phyloP scores from a whole-genome alignment of 2,888 invertebrate species.

The Prosopocoilus inquinatus region DNA sequence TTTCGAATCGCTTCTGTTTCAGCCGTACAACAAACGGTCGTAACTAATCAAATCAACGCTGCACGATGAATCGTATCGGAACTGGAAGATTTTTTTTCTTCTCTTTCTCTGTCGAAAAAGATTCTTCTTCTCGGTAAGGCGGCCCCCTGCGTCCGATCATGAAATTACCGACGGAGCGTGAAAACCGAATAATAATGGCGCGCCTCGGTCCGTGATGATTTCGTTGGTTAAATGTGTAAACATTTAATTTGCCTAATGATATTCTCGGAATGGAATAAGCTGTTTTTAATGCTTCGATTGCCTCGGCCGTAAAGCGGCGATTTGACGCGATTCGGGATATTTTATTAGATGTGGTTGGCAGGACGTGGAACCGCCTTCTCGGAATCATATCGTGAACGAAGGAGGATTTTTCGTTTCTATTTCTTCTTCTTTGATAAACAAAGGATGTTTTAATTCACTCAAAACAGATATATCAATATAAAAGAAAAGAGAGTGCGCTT shows the following conservation, averaged over 20 bases:
- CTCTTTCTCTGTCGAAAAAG: too few species aligned
- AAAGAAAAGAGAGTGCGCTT: too few species aligned
- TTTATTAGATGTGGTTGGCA: not conserved
- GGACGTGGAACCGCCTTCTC: not conserved
- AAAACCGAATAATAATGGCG: not conserved
- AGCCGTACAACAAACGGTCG: too few species aligned
- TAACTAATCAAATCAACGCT: too few species aligned
- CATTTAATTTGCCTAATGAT: conserved; percentile 3
- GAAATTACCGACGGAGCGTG: not conserved
- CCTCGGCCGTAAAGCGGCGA: not conserved
- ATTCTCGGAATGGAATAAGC: conserved; percentile 2
- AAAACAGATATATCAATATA: too few species aligned
- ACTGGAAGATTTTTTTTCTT: too few species aligned
- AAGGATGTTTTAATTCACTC: too few species aligned
- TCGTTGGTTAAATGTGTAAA: conserved; percentile 3
- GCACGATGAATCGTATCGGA: too few species aligned
- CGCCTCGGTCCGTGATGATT: not conserved
- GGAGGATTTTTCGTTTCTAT: too few species aligned
- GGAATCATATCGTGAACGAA: too few species aligned
- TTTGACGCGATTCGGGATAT: conserved; percentile 1
- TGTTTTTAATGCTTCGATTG: conserved; percentile 3
- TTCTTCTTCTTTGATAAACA: too few species aligned
- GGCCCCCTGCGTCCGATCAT: not conserved
- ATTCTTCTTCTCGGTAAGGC: not conserved
- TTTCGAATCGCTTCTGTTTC: too few species aligned